These are phyloP conservation scores for Petrosia ficiformis DNA, from an alignment of 37 sponge, comb jelly and placozoan genomes.

Conservation along the genomic window DNA sequence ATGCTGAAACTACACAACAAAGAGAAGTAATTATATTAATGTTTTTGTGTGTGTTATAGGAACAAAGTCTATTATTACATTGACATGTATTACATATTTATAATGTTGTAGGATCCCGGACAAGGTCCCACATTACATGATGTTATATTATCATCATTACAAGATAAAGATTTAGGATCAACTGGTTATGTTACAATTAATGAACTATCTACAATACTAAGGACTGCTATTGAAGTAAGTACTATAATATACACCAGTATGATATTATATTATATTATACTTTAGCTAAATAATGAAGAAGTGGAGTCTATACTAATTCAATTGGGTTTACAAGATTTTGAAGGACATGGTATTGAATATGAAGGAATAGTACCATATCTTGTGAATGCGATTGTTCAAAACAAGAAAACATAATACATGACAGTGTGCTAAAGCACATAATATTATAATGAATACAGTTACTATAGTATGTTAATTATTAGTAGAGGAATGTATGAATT, in stretches of 20 bases:
- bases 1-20: not conserved
- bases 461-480: too few species aligned
- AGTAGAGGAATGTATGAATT: not conserved
- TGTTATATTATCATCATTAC: slow-evolving; percentile 1
- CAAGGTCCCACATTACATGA: too few species aligned
- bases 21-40: not conserved
- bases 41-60: not conserved
- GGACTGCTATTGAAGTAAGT: not conserved
- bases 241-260: too few species aligned
- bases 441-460: too few species aligned
- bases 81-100: too few species aligned
- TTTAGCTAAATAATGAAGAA: not conserved
- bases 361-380: not conserved
- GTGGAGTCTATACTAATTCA: not conserved
- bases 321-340: not conserved
- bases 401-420: too few species aligned
- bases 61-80: not conserved
- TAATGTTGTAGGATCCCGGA: too few species aligned
- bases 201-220: slow-evolving; percentile 34
- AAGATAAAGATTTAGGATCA: slow-evolving; percentile 44
- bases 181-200: slow-evolving; percentile 57
- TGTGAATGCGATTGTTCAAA: not conserved
- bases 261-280: not conserved
- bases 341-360: slow-evolving; percentile 14
- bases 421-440: too few species aligned